Base-by-base conservation (phyloP, 1,140 invertebrate species). In the Leptopilina clavipes region DNA sequence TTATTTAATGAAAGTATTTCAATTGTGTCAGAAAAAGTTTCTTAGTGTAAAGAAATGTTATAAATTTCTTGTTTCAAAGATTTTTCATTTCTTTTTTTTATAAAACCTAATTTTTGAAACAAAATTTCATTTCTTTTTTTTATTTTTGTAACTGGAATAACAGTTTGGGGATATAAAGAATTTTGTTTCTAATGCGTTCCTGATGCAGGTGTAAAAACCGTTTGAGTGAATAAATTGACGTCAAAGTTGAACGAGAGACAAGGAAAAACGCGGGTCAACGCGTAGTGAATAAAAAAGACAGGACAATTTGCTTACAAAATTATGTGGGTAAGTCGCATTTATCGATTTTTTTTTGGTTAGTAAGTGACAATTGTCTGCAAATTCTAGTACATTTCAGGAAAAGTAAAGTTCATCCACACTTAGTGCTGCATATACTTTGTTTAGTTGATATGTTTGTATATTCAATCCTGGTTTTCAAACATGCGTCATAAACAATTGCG, bases 401-500 rank as follows among this genome's bases (percentile, higher is more conserved):
- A 12, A 14, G 45, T 48, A 48, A 48, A 48, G 45, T 48, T 48
- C 45, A 48, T 48, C 45, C 11, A 14, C 12, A 14, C 45, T 48
- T 48, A 14, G 6, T 31, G 6, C 25, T 31, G 6, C 6, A 31
- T 6, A 48, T 48, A 48, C 45, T 48, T 48, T 48, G 45, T 48
- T 5, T 0, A 48, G 25, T n/a, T 48, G 10, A n/a, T n/a, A 14
- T 14, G 14, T 14, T 48, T 48, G 45, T 48, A 48, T 48, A 48
- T 48, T 48, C 45, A 44, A 44, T 44, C 1, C 43, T 48, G 14
- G 12, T 14, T 48, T 48, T 48, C 45, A 14, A 48, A 48, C 45
- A 48, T 48, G 45, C 45, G 45, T 48, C 45, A 48, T 48, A n/a
- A 48, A 48, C 45, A 48, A 48, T 48, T 48, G 14, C 45, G 45